phyloP scores from a whole-genome alignment of 1,140 invertebrate genomes.

The Epicauta chinensis region DNA sequence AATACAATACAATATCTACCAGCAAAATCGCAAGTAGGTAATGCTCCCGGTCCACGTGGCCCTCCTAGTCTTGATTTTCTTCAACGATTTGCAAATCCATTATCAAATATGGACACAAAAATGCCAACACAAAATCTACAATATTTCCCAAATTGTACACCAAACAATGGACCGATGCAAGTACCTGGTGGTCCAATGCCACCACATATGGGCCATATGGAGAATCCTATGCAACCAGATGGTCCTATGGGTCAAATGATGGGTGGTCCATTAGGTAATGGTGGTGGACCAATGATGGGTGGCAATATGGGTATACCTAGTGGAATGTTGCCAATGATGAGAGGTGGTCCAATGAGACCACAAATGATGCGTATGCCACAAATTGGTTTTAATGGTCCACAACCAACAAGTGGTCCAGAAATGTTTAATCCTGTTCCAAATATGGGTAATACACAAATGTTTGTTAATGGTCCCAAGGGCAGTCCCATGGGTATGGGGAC shows the following conservation, averaged over 20 bases:
- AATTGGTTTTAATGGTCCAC: slow-evolving; percentile 47
- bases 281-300: slow-evolving; percentile 40
- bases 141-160: slow-evolving; percentile 59
- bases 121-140: slow-evolving; percentile 65
- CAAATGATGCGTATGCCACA: slow-evolving; percentile 53
- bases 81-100: slow-evolving; percentile 77
- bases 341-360: slow-evolving; percentile 41
- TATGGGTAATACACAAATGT: slow-evolving; percentile 47
- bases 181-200: slow-evolving; percentile 41
- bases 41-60: slow-evolving; percentile 59
- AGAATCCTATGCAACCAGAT: slow-evolving; percentile 41
- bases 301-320: slow-evolving; percentile 42
- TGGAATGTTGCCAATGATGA: slow-evolving; percentile 43
- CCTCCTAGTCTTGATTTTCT: slow-evolving; percentile 89
- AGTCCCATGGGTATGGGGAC: slow-evolving; percentile 53
- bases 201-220: slow-evolving; percentile 45
- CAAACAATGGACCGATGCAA: slow-evolving; percentile 45
- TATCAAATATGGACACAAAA: slow-evolving; percentile 65
- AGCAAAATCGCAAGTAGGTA: slow-evolving; percentile 70
- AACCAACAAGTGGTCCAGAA: slow-evolving; percentile 46
- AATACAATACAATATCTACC: slow-evolving; percentile 98
- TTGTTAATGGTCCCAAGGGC: slow-evolving; percentile 46
- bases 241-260: slow-evolving; percentile 52
- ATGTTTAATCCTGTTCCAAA: slow-evolving; percentile 37
- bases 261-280: slow-evolving; percentile 34